Percentiles rank a stretch among this genome's conserved stretches.
These are phyloP conservation scores for Elachura formosa DNA, from an alignment of 2,113 vertebrate species.

Conservation along the genomic window DNA sequence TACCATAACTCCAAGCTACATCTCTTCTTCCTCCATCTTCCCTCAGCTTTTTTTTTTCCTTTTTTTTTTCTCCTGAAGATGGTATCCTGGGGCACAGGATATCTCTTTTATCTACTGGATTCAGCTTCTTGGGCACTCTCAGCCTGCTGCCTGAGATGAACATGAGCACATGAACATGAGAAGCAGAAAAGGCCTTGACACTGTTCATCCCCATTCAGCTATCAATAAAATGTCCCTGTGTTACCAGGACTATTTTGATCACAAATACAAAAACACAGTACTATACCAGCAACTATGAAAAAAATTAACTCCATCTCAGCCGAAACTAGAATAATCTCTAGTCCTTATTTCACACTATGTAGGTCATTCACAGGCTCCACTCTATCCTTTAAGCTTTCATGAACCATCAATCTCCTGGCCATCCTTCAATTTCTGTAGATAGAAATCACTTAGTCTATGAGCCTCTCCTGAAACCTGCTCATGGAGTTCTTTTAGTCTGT, in stretches of 20 bases:
- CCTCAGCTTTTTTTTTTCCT: not conserved
- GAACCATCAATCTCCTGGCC: not conserved
- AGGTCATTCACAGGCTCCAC: not conserved
- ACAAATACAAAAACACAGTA: not conserved
- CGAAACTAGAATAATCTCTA: not conserved
- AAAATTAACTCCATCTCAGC: not conserved
- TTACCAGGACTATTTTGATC: not conserved
- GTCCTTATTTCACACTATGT: not conserved
- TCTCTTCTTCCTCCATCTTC: not conserved
- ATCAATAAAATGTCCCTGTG: not conserved
- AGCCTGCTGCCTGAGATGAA: not conserved
- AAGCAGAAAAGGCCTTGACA: not conserved
- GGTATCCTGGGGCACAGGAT: not conserved
- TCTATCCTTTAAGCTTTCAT: not conserved
- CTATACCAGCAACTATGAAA: not conserved
- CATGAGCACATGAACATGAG: not conserved
- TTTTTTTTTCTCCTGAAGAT: not conserved
- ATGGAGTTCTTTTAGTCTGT: not conserved
- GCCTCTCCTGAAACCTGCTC: not conserved
- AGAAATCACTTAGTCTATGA: not conserved
- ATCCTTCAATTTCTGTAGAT: not conserved
- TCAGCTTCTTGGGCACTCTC: not conserved
- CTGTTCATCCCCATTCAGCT: not conserved
- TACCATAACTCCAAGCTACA: rapidly evolving
- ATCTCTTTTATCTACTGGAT: not conserved